A percentile compares a stretch with the other conserved stretches of the same genome.
phyloP scores from a whole-genome alignment of 1,140 invertebrate species.

The Pogonomyrmex californicus region DNA sequence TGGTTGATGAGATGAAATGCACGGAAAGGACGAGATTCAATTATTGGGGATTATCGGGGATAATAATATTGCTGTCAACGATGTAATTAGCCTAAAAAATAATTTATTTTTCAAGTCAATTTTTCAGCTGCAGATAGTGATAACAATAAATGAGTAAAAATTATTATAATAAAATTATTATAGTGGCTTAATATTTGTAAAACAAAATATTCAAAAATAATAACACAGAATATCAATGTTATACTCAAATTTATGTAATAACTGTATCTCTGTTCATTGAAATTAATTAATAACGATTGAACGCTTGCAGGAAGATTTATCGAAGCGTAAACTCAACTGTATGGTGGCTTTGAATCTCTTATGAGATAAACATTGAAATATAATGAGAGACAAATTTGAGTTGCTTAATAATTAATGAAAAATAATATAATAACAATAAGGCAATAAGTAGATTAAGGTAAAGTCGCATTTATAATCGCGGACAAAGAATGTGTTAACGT shows the following conservation, averaged over 20 bases:
- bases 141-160: not conserved
- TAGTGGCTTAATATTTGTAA: not conserved
- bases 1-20: not conserved
- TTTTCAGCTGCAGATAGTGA: not conserved
- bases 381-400: conserved; percentile 21
- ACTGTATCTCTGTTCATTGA: conserved; percentile 3
- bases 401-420: not conserved
- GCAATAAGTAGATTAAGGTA: conserved; percentile 35
- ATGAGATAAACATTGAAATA: conserved; percentile 26
- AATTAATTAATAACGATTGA: conserved; percentile 53
- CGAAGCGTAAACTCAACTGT: conserved; percentile 43
- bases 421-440: not conserved
- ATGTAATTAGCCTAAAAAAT: not conserved
- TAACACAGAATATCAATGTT: not conserved
- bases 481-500: conserved; percentile 41
- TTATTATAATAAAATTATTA: not conserved
- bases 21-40: not conserved
- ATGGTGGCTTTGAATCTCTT: conserved; percentile 39
- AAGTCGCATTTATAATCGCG: conserved; percentile 33
- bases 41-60: not conserved
- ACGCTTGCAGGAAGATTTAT: conserved; percentile 27
- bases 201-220: conserved; percentile 4
- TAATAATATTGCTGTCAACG: not conserved
- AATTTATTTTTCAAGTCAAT: not conserved
- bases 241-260: not conserved